These are phyloP conservation scores for Crepidodera aurea DNA, from an alignment of 2,888 invertebrate genomes.

Conservation along the genomic window DNA sequence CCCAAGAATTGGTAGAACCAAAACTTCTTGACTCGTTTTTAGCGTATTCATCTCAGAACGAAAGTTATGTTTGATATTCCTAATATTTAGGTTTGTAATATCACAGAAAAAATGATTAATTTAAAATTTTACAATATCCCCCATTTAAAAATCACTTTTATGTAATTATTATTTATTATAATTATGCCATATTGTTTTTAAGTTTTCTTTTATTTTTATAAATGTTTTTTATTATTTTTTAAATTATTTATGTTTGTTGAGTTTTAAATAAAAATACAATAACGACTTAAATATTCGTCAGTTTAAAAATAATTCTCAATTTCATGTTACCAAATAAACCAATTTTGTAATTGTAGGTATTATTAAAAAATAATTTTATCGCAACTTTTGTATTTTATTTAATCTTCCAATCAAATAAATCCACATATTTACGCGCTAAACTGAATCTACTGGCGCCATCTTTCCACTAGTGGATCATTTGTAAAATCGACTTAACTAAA, in stretches of 20 bases:
- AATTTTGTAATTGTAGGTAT: not conserved
- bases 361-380: not conserved
- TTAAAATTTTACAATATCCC: no score
- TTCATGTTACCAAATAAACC: constrained; percentile 7
- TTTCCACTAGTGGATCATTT: no score
- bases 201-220: not conserved
- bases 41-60: constrained; percentile 79
- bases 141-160: not conserved
- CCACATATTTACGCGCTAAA: no score
- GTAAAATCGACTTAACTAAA: no score
- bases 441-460: no score
- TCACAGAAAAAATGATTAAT: not conserved
- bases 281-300: not conserved
- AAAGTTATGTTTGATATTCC: constrained; percentile 74
- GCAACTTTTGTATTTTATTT: not conserved
- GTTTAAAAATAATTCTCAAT: not conserved
- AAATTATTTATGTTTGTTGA: not conserved
- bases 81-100: not conserved
- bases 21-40: constrained; percentile 81
- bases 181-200: not conserved
- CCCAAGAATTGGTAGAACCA: constrained; percentile 77
- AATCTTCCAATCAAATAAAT: no score
- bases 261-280: not conserved
- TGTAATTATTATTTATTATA: not conserved
- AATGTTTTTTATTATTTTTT: not conserved